Percentiles rank a stretch among this genome's conserved stretches.
phyloP scores from a whole-genome alignment of 2,113 vertebrate species.

The Gallinago paraguaiae region DNA sequence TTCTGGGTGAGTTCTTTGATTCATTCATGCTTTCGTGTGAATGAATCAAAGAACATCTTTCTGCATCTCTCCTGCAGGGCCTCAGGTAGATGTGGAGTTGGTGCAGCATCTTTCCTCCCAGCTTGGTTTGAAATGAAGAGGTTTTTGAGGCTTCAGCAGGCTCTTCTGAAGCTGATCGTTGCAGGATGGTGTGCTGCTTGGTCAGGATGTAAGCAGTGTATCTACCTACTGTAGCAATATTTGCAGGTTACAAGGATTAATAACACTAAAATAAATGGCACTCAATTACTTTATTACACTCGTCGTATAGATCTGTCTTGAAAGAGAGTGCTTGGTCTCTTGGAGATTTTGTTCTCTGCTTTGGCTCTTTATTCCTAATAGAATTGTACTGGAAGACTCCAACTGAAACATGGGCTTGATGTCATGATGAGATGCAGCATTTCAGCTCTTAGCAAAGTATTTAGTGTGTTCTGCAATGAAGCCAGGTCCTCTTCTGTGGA shows the following conservation, averaged over 20 bases:
- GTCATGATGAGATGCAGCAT: background rate
- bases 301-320: background rate
- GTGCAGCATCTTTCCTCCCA: background rate
- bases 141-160: background rate
- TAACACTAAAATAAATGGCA: background rate
- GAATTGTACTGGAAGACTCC: background rate
- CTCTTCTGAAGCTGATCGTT: background rate
- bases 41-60: background rate
- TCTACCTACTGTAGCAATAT: background rate
- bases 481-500: background rate
- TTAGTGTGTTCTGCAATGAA: background rate
- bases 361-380: background rate
- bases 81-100: background rate
- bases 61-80: background rate
- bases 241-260: background rate
- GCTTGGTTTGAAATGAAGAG: background rate
- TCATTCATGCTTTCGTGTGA: background rate
- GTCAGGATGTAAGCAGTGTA: background rate
- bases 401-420: background rate
- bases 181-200: background rate
- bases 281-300: background rate
- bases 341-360: background rate
- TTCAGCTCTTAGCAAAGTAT: background rate
- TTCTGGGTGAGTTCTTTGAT: background rate
- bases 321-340: background rate